These are phyloP conservation scores for Acrocephalus scirpaceus DNA, from an alignment of 2,797 vertebrate genomes.

Conservation along the genomic window DNA sequence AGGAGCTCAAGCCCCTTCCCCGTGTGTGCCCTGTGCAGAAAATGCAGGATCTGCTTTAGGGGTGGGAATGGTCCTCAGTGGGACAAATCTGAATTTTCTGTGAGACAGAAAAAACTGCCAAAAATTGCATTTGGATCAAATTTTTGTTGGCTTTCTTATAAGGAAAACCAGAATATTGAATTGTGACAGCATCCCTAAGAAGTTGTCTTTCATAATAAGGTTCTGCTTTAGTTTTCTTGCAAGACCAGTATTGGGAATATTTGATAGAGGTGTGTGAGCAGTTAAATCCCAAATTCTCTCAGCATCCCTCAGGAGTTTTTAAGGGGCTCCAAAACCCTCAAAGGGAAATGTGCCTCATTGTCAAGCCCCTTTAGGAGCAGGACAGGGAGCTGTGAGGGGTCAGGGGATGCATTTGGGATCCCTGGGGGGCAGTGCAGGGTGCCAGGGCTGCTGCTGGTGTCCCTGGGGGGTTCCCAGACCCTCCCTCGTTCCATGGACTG, in stretches of 20 bases:
- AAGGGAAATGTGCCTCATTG: neutral
- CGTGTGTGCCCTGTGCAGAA: neutral
- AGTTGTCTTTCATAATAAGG: neutral
- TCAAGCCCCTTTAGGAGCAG: neutral
- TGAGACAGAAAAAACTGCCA: neutral
- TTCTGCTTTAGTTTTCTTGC: neutral
- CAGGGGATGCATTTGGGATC: neutral
- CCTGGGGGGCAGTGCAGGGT: neutral
- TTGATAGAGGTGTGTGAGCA: neutral
- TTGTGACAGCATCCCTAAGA: neutral
- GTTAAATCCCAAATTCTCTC: neutral
- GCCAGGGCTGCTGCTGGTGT: neutral
- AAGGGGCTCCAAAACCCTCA: neutral
- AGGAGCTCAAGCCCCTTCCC: neutral
- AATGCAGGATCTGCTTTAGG: neutral
- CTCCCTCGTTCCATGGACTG: no score
- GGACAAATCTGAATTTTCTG: neutral
- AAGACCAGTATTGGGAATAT: neutral
- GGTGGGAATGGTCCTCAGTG: neutral
- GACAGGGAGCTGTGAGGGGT: neutral
- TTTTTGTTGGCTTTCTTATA: neutral
- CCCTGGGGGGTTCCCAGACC: neutral
- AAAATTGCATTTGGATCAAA: neutral
- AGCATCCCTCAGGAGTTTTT: neutral
- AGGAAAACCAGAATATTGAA: neutral